A percentile compares a stretch with the other conserved stretches of the same genome.
Evolutionary conservation across 2,888 invertebrate genomes (phyloP).

Genomic region (Lasioglossum leucozonium): DNA sequence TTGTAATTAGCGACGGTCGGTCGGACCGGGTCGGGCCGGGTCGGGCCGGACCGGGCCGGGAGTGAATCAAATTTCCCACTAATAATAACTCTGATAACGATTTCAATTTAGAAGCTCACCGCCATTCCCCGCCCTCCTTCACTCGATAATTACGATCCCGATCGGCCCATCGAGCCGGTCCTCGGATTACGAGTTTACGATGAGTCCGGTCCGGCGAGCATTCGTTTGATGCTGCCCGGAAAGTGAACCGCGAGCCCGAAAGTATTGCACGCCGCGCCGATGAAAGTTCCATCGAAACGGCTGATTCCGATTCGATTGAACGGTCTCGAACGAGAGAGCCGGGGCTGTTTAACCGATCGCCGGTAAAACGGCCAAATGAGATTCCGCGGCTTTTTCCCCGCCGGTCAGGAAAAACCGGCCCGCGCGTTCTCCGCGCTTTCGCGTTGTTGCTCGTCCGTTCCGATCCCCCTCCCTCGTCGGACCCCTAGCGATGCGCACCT

Average conservation of each 20-base stretch:
- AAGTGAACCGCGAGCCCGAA: conserved; percentile 33
- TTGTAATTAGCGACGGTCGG: conserved; percentile 23
- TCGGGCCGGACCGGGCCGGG: too few relatives aligned
- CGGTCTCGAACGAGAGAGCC: conserved; percentile 58
- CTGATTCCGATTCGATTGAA: conserved; percentile 64
- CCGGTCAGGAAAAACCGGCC: conserved; percentile 9
- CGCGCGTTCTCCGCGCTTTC: conserved; percentile 19
- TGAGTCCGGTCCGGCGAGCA: conserved; percentile 39
- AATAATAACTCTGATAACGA: conserved; percentile 46
- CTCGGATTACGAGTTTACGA: conserved; percentile 39
- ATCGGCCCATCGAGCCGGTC: not conserved
- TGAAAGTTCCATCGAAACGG: conserved; percentile 55
- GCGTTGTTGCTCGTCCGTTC: conserved; percentile 15
- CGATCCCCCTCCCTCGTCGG: not conserved
- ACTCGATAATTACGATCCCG: conserved; percentile 42
- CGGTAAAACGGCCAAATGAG: conserved; percentile 61
- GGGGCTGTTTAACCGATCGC: conserved; percentile 60
- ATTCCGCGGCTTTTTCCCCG: conserved; percentile 35
- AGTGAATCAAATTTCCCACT: conserved; percentile 31
- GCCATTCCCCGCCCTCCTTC: not conserved
- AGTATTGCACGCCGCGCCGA: conserved; percentile 38
- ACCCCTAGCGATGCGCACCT: not conserved
- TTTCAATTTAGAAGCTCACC: conserved; percentile 50
- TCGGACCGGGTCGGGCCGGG: too few relatives aligned
- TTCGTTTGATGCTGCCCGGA: conserved; percentile 46